phyloP scores from a whole-genome alignment of 23 tunicate species.

The Trididemnum nubilum region DNA sequence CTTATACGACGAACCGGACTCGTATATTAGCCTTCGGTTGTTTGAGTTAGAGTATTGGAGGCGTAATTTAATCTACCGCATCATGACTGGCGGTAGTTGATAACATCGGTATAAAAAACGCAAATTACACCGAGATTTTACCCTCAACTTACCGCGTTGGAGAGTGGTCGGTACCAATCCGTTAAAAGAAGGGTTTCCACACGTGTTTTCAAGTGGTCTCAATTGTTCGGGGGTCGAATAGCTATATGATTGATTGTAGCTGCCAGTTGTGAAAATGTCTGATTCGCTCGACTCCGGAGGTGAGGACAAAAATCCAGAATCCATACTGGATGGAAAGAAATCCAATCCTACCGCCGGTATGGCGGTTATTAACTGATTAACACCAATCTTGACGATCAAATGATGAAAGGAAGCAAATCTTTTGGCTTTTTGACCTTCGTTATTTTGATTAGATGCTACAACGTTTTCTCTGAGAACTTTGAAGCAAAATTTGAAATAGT shows the following conservation, averaged over 20 bases:
- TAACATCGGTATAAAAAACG: neutral
- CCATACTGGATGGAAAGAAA: slow-evolving; percentile 21
- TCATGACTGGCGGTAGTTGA: neutral
- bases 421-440: too few species aligned
- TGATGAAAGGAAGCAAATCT: too few species aligned
- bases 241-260: neutral
- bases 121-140: neutral
- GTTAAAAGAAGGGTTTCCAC: neutral
- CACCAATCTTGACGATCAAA: slow-evolving; percentile 36
- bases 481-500: too few species aligned
- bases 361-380: slow-evolving; percentile 33
- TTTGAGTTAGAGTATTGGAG: too few species aligned
- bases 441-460: too few species aligned
- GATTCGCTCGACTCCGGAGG: slow-evolving; percentile 21
- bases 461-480: too few species aligned
- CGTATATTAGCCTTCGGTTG: too few species aligned
- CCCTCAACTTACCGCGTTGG: slow-evolving; percentile 26
- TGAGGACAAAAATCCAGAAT: slow-evolving; percentile 27
- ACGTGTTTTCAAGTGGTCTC: neutral
- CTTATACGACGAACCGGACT: too few species aligned
- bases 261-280: slow-evolving; percentile 18
- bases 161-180: neutral
- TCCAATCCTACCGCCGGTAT: slow-evolving; percentile 30
- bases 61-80: neutral
- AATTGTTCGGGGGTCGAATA: neutral